These are phyloP conservation scores for Drosophila melanosoma DNA, from an alignment of 2,888 invertebrate genomes.

Conservation along the genomic window DNA sequence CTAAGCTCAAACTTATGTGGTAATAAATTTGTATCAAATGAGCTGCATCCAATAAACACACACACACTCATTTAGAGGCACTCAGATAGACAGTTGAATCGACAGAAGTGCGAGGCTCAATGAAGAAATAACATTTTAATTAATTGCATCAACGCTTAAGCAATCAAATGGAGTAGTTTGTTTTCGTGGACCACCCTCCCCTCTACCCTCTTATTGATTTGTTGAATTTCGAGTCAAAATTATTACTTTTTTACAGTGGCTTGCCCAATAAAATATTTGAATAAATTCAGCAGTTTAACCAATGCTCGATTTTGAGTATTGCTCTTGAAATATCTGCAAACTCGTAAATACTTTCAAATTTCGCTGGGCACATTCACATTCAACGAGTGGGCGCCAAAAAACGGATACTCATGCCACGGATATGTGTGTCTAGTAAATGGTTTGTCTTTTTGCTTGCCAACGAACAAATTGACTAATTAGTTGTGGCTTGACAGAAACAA, in stretches of 20 bases:
- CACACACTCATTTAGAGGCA: slow-evolving; percentile 2
- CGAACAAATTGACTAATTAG: slow-evolving; percentile 1
- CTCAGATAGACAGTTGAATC: not conserved
- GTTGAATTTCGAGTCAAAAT: slow-evolving; percentile 42
- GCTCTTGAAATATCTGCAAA: slow-evolving; percentile 14
- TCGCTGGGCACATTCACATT: slow-evolving; percentile 48
- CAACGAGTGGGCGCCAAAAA: slow-evolving; percentile 39
- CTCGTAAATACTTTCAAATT: slow-evolving; percentile 59
- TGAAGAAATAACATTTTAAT: slow-evolving; percentile 79
- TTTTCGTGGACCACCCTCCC: slow-evolving; percentile 3
- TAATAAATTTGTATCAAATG: slow-evolving; percentile 78
- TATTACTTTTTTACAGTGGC: slow-evolving; percentile 39
- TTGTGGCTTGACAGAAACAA: not conserved
- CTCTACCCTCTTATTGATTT: not conserved
- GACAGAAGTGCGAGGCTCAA: slow-evolving; percentile 39
- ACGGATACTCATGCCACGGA: slow-evolving; percentile 14
- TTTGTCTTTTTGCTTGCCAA: not conserved
- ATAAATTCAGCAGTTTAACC: slow-evolving; percentile 30
- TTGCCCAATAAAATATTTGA: slow-evolving; percentile 68
- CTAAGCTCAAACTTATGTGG: slow-evolving; percentile 65
- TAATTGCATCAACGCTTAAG: slow-evolving; percentile 78
- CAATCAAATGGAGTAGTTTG: slow-evolving; percentile 71
- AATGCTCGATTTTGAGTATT: slow-evolving; percentile 2
- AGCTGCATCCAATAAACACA: slow-evolving; percentile 47
- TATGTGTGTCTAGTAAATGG: slow-evolving; percentile 1